Conservation (phyloP, 1,140 invertebrate genomes). For the Zaprionus ornatus region DNA sequence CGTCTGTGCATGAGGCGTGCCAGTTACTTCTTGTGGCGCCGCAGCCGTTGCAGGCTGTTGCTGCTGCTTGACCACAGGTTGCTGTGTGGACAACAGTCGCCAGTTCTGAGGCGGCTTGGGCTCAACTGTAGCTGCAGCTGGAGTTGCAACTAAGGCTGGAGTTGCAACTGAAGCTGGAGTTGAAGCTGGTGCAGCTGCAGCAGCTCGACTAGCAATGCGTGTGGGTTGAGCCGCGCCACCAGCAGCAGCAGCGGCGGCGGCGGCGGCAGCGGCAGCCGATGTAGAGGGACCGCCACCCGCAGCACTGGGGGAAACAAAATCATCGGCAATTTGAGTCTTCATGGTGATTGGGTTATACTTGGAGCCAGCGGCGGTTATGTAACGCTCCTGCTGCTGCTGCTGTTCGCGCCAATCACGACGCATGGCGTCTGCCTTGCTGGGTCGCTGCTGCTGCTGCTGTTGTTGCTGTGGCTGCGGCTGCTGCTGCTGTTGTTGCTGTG, state of each 20-base stretch:
- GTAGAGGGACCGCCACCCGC: background rate
- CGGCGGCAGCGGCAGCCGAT: slow-evolving; percentile 9
- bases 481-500: background rate
- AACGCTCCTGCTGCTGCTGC: slow-evolving; percentile 34
- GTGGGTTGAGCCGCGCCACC: slow-evolving; percentile 3
- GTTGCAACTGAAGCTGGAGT: slow-evolving; percentile 10
- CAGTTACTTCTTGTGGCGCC: background rate
- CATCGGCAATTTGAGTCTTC: slow-evolving; percentile 48
- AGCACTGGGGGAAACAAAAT: slow-evolving; percentile 35
- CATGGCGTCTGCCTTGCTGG: background rate
- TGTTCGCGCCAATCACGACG: slow-evolving; percentile 24
- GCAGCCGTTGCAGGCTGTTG: slow-evolving; percentile 2
- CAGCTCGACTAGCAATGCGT: background rate
- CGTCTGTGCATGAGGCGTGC: slow-evolving; percentile 38
- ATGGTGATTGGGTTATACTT: slow-evolving; percentile 50
- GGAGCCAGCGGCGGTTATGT: slow-evolving; percentile 31
- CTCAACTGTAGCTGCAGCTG: background rate
- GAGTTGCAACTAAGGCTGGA: background rate
- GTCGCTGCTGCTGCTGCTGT: slow-evolving; percentile 3
- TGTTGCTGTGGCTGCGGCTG: background rate
- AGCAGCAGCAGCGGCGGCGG: background rate
- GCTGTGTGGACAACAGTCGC: background rate
- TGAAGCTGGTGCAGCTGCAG: background rate
- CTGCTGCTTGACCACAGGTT: background rate
- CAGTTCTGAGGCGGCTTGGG: background rate